Evolutionary conservation across 1,140 invertebrate genomes (phyloP).

Genomic region (Ostrea denselamellosa): DNA sequence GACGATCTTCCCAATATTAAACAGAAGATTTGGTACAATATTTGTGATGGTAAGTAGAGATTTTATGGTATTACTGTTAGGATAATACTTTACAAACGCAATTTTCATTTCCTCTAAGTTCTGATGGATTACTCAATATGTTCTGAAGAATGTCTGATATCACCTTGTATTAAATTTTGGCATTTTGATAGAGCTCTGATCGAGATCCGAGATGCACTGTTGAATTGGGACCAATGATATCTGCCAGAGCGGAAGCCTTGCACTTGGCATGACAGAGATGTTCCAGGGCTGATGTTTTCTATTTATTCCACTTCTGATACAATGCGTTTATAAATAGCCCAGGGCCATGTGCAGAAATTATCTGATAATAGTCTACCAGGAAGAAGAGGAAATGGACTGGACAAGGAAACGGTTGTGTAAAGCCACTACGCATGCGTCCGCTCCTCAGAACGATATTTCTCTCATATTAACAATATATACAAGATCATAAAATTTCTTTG

Average conservation of each 20-base stretch:
- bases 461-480: neutral
- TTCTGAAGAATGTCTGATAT: too few relatives aligned
- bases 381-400: neutral
- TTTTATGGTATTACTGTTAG: neutral
- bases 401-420: neutral
- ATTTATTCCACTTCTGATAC: neutral
- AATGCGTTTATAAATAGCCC: neutral
- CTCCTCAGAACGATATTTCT: neutral
- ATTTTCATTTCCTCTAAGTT: too few relatives aligned
- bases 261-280: neutral
- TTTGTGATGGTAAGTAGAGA: constrained; percentile 63
- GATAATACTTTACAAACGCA: neutral
- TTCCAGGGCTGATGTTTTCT: neutral
- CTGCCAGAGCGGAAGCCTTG: neutral
- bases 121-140: too few relatives aligned
- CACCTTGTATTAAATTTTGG: neutral
- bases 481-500: neutral
- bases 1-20: constrained; percentile 59
- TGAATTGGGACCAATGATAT: constrained; percentile 1
- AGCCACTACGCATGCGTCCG: neutral
- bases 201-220: neutral
- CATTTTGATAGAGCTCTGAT: constrained; percentile 6
- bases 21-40: constrained; percentile 59
- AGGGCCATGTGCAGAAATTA: neutral
- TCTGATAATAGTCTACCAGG: neutral